Base-by-base conservation (phyloP, 2,888 invertebrate species). In the Neocrepidodera transversa region DNA sequence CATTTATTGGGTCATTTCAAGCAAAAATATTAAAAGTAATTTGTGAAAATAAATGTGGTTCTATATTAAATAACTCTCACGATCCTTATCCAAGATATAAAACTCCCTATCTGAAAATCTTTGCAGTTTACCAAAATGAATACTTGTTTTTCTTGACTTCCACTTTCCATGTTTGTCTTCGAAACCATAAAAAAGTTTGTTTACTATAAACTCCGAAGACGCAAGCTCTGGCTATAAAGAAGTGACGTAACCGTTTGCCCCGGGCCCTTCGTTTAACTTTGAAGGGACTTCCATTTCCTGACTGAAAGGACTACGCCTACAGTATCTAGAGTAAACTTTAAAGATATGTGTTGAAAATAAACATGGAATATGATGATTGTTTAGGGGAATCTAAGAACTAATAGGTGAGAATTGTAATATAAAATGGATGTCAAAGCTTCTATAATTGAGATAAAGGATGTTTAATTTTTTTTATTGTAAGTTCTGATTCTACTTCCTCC, bases 211-310 rank as follows among this genome's bases (percentile, higher is more conserved):
- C 23, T 28, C 23, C 8, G 17, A 40, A 51, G 40, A 26, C 16
- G 7, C 26, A 26, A n/a, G 42, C n/a, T 16, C 45, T 20, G n/a
- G n/a, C 11, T 13, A 45, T 45, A 45, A 11, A 14, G 26, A 45
- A 32, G 43, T 53, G 32, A 51, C 35, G 45, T 51, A 42, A 43
- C 49, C 26, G 26, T 54, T 49, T 28, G 50, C 59, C 50, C 13
- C 11, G 28, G 43, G 59, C 59, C 54, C 42, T 59, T 59, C 59
- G 54, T 54, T 59, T 59, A 59, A 49, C 59, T 58, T 49, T 23
- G 26, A 38, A 59, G 48, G 36, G 32, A 50, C 43, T 36, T 49
- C 54, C 54, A 54, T 59, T 59, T 54, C 54, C 59, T 32, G 54
- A 18, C 10, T 54, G 54, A 54, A 59, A 53, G 35, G 54, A 54